Evolutionary conservation across 2,113 vertebrate species (phyloP).

Genomic region (Pantherophis guttatus): DNA sequence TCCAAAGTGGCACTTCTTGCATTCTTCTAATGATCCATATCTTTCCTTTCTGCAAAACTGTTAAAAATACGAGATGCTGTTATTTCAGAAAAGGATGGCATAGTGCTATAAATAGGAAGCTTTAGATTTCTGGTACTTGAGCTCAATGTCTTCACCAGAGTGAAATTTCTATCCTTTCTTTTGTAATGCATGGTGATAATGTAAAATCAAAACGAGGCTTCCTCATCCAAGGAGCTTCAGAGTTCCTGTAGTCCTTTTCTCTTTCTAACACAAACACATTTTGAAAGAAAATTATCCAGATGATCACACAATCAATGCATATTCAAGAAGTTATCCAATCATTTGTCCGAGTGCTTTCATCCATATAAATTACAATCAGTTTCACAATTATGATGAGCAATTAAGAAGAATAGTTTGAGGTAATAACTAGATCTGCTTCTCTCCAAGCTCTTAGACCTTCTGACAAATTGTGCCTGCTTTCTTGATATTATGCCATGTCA

Average conservation of each 20-base stretch:
- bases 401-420: background rate
- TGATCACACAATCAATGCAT: background rate
- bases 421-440: background rate
- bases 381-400: background rate
- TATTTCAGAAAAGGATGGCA: background rate
- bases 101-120: background rate
- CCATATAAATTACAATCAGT: background rate
- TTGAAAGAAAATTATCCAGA: background rate
- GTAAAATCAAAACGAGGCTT: background rate
- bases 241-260: background rate
- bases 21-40: background rate
- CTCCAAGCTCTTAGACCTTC: background rate
- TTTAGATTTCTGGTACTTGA: background rate
- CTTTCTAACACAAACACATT: background rate
- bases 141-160: background rate
- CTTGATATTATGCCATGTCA: background rate
- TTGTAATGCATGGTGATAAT: background rate
- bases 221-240: background rate
- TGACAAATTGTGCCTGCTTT: background rate
- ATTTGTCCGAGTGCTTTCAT: background rate
- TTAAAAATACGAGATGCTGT: background rate
- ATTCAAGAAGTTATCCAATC: slow-evolving; percentile 13
- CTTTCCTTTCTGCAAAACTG: background rate
- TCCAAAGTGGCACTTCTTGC: background rate
- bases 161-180: background rate